Base-by-base conservation (phyloP, 2,888 invertebrate genomes). In the Beris chalybata region DNA sequence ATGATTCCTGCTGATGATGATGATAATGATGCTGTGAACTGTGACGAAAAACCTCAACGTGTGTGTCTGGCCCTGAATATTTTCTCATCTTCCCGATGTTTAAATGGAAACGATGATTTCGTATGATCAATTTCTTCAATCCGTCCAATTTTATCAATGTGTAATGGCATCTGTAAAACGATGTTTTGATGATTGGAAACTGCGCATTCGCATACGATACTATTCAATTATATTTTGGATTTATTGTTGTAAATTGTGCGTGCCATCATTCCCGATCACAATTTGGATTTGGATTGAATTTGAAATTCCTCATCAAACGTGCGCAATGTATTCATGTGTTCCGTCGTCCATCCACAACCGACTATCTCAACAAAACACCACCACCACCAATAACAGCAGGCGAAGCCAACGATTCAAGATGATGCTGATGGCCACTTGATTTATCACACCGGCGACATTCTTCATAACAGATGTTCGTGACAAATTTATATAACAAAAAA, bases 351-450 rank as follows among this genome's bases (percentile, higher is more conserved):
- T 50, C 63, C 47, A 55, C 52, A 44, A 55, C 50, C 65, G 52
- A 64, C 63, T 53, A 67, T 38, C 38, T 38, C 67, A 70, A 58
- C 22, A 5, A 12, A 11, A 15, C n/a, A 4, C 15, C 13, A 12
- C 47, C 43, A 55, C 48, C 48, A 55, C 61, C 71, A 67, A 70
- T 72, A 69, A 78, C 76, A 80, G 80, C 79, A 79, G 77, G 79
- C 79, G 77, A 78, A 81, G 77, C 93, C 95, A 83, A 92, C 93
- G 84, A 91, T 97, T 85, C 94, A 95, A 89, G 97, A 99, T 88
- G 98, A 99, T 88, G 93, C 93, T 86, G 98, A 99, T 85, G 99
- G 99, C 85, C 98, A 99, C 86, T 95, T 99, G 86, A 92, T 99
- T 85, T 99, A 98, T 92, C 92, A 92, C 87, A 90, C 90, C 85